Base-by-base conservation (phyloP, 2,797 vertebrate genomes). In the Enteromius paludinosus region DNA sequence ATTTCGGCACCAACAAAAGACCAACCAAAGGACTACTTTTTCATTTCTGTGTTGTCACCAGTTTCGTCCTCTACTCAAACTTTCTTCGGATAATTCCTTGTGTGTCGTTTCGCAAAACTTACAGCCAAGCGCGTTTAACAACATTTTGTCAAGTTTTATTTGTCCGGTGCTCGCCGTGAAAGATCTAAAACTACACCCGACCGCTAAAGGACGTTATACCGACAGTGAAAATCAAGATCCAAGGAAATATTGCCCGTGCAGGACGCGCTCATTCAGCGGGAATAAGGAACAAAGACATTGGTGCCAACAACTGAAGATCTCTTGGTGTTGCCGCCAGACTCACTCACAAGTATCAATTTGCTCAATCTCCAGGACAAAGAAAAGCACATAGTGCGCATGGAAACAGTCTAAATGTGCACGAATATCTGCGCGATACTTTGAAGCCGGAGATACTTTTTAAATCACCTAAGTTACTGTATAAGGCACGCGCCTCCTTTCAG, bases 271-370 rank as follows among this genome's bases (percentile, higher is more conserved):
- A 85, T 86, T 87, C 86, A 90, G 87, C 86, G 85, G 87, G 87
- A 86, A 84, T 85, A 81, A 79, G 87, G 87, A 89, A 91, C 90
- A 91, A 91, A 91, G 90, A 87, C 80, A 71, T 71, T 54, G 56
- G 81, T 56, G 73, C 49, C 83, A 83, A 74, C 85, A 78, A 82
- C 75, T 54, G 20, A 83, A 61, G 86, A 49, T 61, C 82, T 76
- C 68, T 71, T 85, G 81, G 71, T 85, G 76, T 76, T 65, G 65
- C 77, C 69, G 79, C 82, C 86, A 68, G n/a, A 74, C 78, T 66
- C 49, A 74, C 78, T 66, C 49, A n/a, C 69, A 73, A 73, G 14
- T 70, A 83, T 56, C 49, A 33, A 33, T 80, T 45, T 73, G 25
- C 71, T 65, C 47, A 61, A 45, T 30, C 62, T 61, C 9, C 28